Evolutionary conservation across 2,888 invertebrate genomes (phyloP).

Genomic region (Campoplex capitator): DNA sequence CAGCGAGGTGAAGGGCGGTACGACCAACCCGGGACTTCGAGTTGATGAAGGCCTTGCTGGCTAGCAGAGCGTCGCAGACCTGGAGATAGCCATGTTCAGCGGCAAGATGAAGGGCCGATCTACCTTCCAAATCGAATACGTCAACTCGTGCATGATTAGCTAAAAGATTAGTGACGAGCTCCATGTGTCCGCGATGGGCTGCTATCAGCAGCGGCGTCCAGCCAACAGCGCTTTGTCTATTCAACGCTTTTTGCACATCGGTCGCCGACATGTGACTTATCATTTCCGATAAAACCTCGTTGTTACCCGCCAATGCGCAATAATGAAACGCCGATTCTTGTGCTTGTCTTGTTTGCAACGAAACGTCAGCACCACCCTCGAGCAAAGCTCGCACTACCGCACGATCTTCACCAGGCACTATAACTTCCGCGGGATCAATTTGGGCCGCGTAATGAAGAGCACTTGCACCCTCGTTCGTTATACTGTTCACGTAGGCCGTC

Average conservation of each 20-base stretch:
- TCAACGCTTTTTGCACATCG: constrained; percentile 96
- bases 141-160: constrained; percentile 99
- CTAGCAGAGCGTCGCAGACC: constrained; percentile 94
- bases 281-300: constrained; percentile 97
- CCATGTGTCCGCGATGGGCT: constrained; percentile 97
- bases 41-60: constrained; percentile 99
- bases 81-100: constrained; percentile 96
- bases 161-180: constrained; percentile 95
- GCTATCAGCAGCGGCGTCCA: constrained; percentile 99
- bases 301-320: constrained; percentile 97
- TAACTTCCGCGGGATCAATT: constrained; percentile 93
- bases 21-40: constrained; percentile 98
- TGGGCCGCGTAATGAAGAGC: constrained; percentile 98
- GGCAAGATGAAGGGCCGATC: constrained; percentile 97
- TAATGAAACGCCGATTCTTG: constrained; percentile 98
- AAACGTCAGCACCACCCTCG: constrained; percentile 96
- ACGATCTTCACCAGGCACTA: constrained; percentile 90
- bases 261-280: constrained; percentile 95
- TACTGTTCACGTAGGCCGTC: constrained; percentile 93
- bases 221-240: constrained; percentile 96
- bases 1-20: constrained; percentile 98
- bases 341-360: constrained; percentile 92
- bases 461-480: constrained; percentile 96
- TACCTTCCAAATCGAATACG: constrained; percentile 98
- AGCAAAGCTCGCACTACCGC: constrained; percentile 96